These are phyloP conservation scores for Oophaga pumilio DNA, from an alignment of 2,113 vertebrate genomes.

Conservation along the genomic window DNA sequence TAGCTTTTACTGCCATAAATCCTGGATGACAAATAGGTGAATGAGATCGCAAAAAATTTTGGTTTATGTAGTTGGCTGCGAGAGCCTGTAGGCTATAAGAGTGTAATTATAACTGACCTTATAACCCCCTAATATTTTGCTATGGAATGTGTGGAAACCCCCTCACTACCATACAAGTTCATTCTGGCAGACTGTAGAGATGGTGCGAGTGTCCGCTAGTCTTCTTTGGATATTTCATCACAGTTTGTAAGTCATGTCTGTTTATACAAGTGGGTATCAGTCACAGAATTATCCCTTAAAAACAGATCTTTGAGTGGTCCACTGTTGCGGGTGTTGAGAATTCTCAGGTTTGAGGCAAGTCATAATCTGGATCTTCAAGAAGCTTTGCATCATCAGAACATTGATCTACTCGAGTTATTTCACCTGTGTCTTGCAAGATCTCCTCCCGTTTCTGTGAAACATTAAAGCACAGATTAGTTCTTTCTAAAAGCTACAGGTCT, in stretches of 20 bases:
- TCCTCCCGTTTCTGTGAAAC: constrained; percentile 13
- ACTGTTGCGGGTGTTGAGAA: background rate
- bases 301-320: background rate
- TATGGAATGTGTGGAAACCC: background rate
- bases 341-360: constrained; percentile 25
- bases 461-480: background rate
- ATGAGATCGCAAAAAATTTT: background rate
- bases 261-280: background rate
- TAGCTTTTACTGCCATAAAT: too few relatives aligned
- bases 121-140: background rate
- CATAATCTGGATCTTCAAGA: constrained; percentile 15
- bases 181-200: background rate
- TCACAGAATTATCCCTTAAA: background rate
- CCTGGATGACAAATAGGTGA: too few relatives aligned
- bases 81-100: background rate
- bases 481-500: background rate
- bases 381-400: constrained; percentile 40
- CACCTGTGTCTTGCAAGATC: constrained; percentile 22
- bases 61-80: background rate
- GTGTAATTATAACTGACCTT: background rate
- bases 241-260: background rate
- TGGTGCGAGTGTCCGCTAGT: background rate
- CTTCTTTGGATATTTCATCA: background rate
- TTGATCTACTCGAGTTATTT: background rate
- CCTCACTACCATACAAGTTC: background rate